Base-by-base conservation (phyloP, 2,113 vertebrate genomes). In the Onychostruthus taczanowskii region DNA sequence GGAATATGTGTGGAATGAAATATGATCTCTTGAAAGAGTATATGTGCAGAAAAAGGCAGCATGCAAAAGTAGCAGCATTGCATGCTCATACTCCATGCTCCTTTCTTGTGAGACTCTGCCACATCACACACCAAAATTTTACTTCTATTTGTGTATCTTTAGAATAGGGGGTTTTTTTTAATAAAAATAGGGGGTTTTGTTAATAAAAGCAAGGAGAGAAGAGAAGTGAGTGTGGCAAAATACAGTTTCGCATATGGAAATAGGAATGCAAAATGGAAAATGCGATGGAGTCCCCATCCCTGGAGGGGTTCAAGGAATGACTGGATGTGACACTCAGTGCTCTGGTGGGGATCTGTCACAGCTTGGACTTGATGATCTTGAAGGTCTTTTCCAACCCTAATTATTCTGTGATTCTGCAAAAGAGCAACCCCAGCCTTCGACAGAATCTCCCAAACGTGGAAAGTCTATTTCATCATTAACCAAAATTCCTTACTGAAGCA, bases 201-300 rank as follows among this genome's bases (percentile, higher is more conserved):
- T 93, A 77, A 55, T 17, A 52, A n/a, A 10, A 39, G 27, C 31
- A 59, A 59, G 31, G 37, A 50, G 49, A 68, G 79, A 52, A 21
- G 20, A 84, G 37, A 73, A 50, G 5, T 10, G 31, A 23, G 17
- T 16, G 64, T 23, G 46, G 55, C 15, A 74, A 84, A 43, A 41
- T 46, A 26, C 0, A 1, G 35, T 56, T 44, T 49, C 11, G 24
- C 10, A 7, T 21, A 11, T 2, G 16, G 19, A 28, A 24, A 43
- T 16, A 43, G 15, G 63, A 77, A 46, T 46, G 37, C 3, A 61
- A 41, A 68, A 35, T 61, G 47, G 22, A 47, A 75, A 63, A 37
- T 24, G 13, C 33, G 41, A 15, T 63, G 43, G 63, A 37, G 56
- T 28, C 22, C 10, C 12, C 55, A 28, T 28, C 27, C 41, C 31